These are phyloP conservation scores for Goniozus legneri DNA, from an alignment of 1,140 invertebrate species.

Conservation along the genomic window DNA sequence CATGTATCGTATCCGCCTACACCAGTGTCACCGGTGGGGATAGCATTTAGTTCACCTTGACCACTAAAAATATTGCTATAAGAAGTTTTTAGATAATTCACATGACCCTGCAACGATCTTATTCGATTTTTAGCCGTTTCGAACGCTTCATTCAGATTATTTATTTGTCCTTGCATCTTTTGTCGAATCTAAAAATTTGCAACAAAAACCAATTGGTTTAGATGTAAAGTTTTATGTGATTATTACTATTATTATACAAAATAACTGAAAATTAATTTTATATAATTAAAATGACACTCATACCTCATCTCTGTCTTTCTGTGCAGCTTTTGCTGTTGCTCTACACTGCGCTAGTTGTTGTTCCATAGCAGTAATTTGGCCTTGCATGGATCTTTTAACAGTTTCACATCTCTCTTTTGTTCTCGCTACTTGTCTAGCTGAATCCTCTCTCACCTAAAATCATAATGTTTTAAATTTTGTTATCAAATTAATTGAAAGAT, in stretches of 20 bases:
- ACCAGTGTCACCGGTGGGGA: conserved; percentile 15
- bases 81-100: conserved; percentile 61
- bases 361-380: conserved; percentile 64
- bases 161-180: conserved; percentile 67
- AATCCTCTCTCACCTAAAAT: conserved; percentile 61
- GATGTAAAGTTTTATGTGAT: background rate
- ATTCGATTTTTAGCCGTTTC: conserved; percentile 65
- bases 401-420: conserved; percentile 67
- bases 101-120: conserved; percentile 61
- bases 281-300: too few relatives aligned
- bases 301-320: conserved; percentile 67
- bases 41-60: conserved; percentile 22
- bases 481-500: too few relatives aligned
- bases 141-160: conserved; percentile 64
- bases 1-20: conserved; percentile 39
- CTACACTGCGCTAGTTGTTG: conserved; percentile 61
- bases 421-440: conserved; percentile 65
- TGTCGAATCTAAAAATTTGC: conserved; percentile 54
- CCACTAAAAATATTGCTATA: conserved; percentile 46
- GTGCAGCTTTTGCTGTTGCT: conserved; percentile 60
- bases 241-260: background rate
- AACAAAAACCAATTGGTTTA: background rate
- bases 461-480: too few relatives aligned
- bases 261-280: too few relatives aligned
- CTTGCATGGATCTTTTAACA: conserved; percentile 58